These are phyloP conservation scores for Campoletis sonorensis DNA, from an alignment of 1,140 invertebrate species.

Conservation along the genomic window DNA sequence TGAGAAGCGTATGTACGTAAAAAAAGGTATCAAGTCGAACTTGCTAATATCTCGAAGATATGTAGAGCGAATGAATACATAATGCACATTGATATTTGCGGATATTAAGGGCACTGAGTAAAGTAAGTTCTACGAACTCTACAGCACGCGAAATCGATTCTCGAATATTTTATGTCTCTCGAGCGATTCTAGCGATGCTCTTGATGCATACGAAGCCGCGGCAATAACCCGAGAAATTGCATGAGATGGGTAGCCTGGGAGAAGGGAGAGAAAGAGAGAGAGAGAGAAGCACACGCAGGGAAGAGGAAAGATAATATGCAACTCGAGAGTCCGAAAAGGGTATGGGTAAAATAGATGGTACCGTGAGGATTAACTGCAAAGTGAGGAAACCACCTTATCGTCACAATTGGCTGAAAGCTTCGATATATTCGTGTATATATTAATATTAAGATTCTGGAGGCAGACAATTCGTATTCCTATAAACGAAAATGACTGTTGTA, in stretches of 20 bases:
- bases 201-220: constrained; percentile 18
- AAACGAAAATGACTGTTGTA: no score
- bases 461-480: no score
- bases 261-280: no score
- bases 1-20: background rate
- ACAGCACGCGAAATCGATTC: constrained; percentile 2
- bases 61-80: background rate
- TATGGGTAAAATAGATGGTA: background rate
- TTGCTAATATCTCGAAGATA: background rate
- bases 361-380: constrained; percentile 12
- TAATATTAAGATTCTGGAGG: background rate
- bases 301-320: constrained; percentile 5
- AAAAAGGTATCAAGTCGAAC: background rate
- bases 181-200: constrained; percentile 16
- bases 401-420: background rate
- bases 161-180: constrained; percentile 18
- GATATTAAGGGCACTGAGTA: background rate
- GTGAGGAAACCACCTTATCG: constrained; percentile 18
- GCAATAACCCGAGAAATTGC: constrained; percentile 24
- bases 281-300: no score
- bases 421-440: background rate
- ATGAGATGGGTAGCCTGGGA: no score
- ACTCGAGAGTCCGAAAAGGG: background rate
- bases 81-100: constrained; percentile 2
- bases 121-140: background rate